These are phyloP conservation scores for Salticus scenicus DNA, from an alignment of 2,888 invertebrate species.

Conservation along the genomic window DNA sequence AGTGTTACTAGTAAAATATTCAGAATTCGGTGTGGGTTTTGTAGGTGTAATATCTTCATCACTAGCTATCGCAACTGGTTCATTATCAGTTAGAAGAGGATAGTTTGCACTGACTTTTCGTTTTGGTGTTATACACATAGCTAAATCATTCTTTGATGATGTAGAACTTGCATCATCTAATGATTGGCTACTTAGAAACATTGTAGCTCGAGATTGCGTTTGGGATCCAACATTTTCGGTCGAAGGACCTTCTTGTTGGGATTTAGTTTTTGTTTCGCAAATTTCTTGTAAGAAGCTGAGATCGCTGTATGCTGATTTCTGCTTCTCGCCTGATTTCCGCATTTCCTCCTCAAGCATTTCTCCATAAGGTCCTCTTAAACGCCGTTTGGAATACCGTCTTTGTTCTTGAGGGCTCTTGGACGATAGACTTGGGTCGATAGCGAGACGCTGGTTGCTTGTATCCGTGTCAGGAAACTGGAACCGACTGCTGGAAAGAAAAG, in stretches of 20 bases:
- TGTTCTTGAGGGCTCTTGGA: constrained; percentile 69
- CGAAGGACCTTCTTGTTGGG: background rate
- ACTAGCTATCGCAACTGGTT: constrained; percentile 35
- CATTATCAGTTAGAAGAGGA: constrained; percentile 38
- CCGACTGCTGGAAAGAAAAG: constrained; percentile 28
- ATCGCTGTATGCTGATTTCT: constrained; percentile 40
- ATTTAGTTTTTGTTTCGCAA: constrained; percentile 16
- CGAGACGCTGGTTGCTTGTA: constrained; percentile 35
- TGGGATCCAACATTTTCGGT: background rate
- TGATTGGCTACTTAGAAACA: constrained; percentile 67
- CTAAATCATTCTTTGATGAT: constrained; percentile 33
- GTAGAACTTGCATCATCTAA: constrained; percentile 53
- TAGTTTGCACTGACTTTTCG: constrained; percentile 66
- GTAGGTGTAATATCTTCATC: constrained; percentile 35
- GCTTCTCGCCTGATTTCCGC: constrained; percentile 68
- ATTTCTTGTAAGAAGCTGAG: constrained; percentile 60
- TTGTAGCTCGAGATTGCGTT: constrained; percentile 24
- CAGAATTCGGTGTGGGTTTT: background rate
- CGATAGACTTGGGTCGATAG: constrained; percentile 30
- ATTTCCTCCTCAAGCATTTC: constrained; percentile 72
- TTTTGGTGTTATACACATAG: constrained; percentile 48
- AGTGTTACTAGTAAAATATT: background rate
- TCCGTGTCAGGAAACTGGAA: constrained; percentile 45
- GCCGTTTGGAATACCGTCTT: constrained; percentile 68
- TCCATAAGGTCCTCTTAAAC: constrained; percentile 71